A percentile compares a stretch with the other conserved stretches of the same genome.
Conservation (phyloP, 2,888 invertebrate genomes). For the Hydroisotoma schaefferi region DNA sequence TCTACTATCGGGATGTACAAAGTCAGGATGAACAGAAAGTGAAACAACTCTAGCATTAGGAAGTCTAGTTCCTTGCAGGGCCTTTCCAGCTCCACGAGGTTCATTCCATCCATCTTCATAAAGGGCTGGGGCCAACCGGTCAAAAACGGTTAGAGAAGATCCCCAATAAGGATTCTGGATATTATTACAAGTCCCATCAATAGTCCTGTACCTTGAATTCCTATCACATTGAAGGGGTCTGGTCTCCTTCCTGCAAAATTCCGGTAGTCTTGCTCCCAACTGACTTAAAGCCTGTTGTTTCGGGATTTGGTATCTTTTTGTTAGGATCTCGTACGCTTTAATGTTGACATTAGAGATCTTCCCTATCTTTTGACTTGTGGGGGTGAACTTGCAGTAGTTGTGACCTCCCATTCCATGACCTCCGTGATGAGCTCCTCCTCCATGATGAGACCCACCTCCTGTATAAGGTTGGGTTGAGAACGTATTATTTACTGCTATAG, state of each 20-base stretch:
- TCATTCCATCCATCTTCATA: slow-evolving; percentile 47
- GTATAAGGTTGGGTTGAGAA: slow-evolving; percentile 4
- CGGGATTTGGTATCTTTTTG: slow-evolving; percentile 38
- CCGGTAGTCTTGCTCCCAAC: slow-evolving; percentile 31
- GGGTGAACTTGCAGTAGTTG: slow-evolving; percentile 48
- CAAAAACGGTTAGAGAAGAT: slow-evolving; percentile 43
- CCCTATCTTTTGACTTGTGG: slow-evolving; percentile 45
- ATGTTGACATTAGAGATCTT: slow-evolving; percentile 42
- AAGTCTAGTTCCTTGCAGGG: slow-evolving; percentile 35
- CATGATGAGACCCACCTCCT: slow-evolving; percentile 11
- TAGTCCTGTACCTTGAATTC: slow-evolving; percentile 33
- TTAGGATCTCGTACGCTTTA: slow-evolving; percentile 45
- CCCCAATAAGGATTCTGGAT: slow-evolving; percentile 42
- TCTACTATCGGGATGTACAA: slow-evolving; percentile 38
- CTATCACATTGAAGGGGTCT: slow-evolving; percentile 33
- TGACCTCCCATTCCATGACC: slow-evolving; percentile 43
- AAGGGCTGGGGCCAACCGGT: slow-evolving; percentile 43
- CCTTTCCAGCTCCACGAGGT: slow-evolving; percentile 46
- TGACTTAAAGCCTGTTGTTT: slow-evolving; percentile 30
- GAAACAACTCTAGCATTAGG: slow-evolving; percentile 45
- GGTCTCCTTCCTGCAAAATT: slow-evolving; percentile 33
- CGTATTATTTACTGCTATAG: slow-evolving; percentile 6
- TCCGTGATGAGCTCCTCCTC: slow-evolving; percentile 14
- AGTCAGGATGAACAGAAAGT: slow-evolving; percentile 46
- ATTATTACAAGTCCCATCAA: slow-evolving; percentile 43